These are phyloP conservation scores for Corvus moneduloides DNA, from an alignment of 2,113 vertebrate species.

Conservation along the genomic window DNA sequence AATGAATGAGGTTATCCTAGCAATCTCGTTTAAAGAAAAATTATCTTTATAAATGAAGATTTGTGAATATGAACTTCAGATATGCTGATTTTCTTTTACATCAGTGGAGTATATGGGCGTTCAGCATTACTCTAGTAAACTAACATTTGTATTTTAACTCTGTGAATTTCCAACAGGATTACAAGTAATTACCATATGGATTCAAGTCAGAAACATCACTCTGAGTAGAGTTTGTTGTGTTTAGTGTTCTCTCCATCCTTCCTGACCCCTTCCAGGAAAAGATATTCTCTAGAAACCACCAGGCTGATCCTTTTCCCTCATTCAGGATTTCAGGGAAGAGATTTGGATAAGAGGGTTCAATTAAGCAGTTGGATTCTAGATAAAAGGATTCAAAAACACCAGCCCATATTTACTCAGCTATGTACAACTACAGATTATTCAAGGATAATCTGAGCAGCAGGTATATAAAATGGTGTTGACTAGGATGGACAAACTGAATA, in stretches of 20 bases:
- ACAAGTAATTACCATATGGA: neutral
- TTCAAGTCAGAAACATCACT: neutral
- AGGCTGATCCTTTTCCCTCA: neutral
- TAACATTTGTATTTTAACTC: neutral
- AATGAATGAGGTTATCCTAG: neutral
- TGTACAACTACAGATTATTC: neutral
- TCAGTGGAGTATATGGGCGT: neutral
- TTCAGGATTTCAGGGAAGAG: neutral
- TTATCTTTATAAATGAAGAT: neutral
- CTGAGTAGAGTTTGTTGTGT: neutral
- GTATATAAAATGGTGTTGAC: neutral
- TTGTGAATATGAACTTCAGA: neutral
- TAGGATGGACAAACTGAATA: neutral
- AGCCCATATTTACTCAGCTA: rapidly evolving
- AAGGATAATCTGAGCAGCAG: neutral
- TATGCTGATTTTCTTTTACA: neutral
- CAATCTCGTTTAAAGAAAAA: neutral
- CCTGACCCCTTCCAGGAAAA: neutral
- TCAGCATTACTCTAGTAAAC: neutral
- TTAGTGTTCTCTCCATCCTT: neutral
- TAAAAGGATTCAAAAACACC: neutral
- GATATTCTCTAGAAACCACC: neutral
- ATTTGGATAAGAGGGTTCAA: neutral
- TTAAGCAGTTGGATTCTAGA: neutral
- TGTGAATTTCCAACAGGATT: neutral